phyloP scores from a whole-genome alignment of 2,113 vertebrate genomes.

The Chunga burmeisteri region DNA sequence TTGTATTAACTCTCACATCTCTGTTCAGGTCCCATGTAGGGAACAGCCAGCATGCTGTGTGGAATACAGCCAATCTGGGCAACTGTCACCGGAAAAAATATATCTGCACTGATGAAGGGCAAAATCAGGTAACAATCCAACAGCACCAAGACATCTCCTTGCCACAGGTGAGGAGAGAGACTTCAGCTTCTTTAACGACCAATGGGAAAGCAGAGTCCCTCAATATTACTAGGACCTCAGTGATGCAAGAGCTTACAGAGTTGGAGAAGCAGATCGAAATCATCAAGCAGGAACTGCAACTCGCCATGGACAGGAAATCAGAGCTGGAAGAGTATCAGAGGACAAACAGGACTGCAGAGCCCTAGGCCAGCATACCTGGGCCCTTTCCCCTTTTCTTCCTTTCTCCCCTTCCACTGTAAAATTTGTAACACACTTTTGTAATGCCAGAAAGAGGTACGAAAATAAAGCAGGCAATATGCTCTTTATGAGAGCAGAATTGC shows the following conservation, averaged over 20 bases:
- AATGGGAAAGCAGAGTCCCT: conserved; percentile 88
- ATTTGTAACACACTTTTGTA: conserved; percentile 66
- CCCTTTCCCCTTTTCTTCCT: not conserved
- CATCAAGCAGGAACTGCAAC: conserved; percentile 93
- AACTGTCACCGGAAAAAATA: conserved; percentile 79
- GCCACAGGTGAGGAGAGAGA: conserved; percentile 76
- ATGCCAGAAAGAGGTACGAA: conserved; percentile 27
- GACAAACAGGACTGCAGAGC: conserved; percentile 79
- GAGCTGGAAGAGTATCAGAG: conserved; percentile 92
- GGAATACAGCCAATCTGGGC: conserved; percentile 80
- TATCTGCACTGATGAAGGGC: conserved; percentile 75
- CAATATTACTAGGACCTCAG: conserved; percentile 72
- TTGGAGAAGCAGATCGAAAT: conserved; percentile 91
- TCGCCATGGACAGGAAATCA: conserved; percentile 89
- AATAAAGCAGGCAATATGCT: conserved; percentile 29
- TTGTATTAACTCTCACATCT: not conserved
- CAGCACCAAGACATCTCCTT: conserved; percentile 80
- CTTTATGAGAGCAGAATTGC: not conserved
- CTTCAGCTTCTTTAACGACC: conserved; percentile 77
- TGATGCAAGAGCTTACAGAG: conserved; percentile 89
- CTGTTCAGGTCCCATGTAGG: conserved; percentile 81
- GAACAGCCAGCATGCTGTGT: conserved; percentile 83
- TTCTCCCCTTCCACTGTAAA: not conserved
- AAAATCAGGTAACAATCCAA: conserved; percentile 77
- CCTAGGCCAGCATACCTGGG: conserved; percentile 49